Percentiles rank a stretch among this genome's conserved stretches.
These are phyloP conservation scores for Chionis minor DNA, from an alignment of 2,113 vertebrate species.

Conservation along the genomic window DNA sequence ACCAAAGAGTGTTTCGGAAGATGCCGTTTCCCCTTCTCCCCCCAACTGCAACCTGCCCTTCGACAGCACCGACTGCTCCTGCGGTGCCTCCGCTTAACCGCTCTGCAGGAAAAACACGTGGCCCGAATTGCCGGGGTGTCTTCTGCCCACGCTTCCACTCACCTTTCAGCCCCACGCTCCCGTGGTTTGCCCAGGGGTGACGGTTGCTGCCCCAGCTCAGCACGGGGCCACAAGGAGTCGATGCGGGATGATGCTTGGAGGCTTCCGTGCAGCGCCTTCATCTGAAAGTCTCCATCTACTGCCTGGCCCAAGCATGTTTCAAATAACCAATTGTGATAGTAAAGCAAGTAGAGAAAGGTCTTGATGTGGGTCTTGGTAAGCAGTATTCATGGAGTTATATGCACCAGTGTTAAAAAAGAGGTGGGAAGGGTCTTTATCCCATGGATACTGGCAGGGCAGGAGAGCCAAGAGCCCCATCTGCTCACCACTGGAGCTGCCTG, in stretches of 20 bases:
- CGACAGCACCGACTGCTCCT: neutral
- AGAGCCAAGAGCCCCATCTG: neutral
- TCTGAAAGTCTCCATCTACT: neutral
- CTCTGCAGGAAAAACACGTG: neutral
- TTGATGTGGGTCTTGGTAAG: neutral
- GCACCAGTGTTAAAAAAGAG: neutral
- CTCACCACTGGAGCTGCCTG: neutral
- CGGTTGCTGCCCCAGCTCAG: neutral
- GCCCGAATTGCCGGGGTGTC: neutral
- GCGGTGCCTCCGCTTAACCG: neutral
- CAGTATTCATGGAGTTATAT: neutral
- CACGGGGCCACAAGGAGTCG: neutral
- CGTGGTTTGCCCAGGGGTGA: fast-evolving
- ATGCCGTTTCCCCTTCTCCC: neutral
- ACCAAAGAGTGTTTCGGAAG: neutral
- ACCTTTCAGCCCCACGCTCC: neutral
- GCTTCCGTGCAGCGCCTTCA: neutral
- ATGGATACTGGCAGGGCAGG: neutral
- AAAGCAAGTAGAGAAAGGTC: neutral
- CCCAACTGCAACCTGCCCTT: fast-evolving
- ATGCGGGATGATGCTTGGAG: fast-evolving
- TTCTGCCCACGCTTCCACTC: neutral
- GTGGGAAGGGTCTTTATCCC: neutral
- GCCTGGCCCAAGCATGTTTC: neutral
- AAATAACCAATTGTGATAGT: neutral